Evolutionary conservation across 2,113 vertebrate genomes (phyloP).

Genomic region (Cheirogaleus medius): DNA sequence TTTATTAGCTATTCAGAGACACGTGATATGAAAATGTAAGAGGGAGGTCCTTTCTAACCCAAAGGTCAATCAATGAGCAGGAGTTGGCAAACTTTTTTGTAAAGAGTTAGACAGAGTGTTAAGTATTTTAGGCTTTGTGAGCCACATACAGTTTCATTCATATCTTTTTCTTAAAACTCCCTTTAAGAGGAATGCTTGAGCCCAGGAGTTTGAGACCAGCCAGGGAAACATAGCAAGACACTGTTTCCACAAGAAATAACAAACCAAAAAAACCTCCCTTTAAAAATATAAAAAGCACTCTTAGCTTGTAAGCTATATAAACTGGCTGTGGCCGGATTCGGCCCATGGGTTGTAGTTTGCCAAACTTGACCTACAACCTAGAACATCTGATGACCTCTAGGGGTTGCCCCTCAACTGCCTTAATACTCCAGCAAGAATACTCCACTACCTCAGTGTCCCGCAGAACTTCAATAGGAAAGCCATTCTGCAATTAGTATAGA

Average conservation of each 20-base stretch:
- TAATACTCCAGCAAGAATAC: background rate
- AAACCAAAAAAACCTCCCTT: background rate
- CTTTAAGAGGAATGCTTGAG: background rate
- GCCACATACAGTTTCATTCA: background rate
- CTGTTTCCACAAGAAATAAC: background rate
- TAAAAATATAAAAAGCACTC: background rate
- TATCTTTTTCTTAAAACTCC: background rate
- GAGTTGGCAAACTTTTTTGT: background rate
- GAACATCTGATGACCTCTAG: background rate
- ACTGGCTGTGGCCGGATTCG: background rate
- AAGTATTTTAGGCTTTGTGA: background rate
- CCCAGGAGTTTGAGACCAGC: background rate
- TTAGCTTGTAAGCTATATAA: background rate
- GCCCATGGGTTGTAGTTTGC: background rate
- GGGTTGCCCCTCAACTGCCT: background rate
- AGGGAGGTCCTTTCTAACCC: background rate
- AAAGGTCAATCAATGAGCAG: background rate
- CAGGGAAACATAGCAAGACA: background rate
- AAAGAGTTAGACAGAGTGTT: background rate
- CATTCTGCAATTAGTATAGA: background rate
- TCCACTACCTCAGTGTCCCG: background rate
- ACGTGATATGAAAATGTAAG: background rate
- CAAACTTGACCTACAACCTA: background rate
- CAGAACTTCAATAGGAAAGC: background rate
- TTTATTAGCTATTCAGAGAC: background rate